Percentiles rank a stretch among this genome's conserved stretches.
Conservation (phyloP, 2,888 invertebrate species). For the Lycaena phlaeas region DNA sequence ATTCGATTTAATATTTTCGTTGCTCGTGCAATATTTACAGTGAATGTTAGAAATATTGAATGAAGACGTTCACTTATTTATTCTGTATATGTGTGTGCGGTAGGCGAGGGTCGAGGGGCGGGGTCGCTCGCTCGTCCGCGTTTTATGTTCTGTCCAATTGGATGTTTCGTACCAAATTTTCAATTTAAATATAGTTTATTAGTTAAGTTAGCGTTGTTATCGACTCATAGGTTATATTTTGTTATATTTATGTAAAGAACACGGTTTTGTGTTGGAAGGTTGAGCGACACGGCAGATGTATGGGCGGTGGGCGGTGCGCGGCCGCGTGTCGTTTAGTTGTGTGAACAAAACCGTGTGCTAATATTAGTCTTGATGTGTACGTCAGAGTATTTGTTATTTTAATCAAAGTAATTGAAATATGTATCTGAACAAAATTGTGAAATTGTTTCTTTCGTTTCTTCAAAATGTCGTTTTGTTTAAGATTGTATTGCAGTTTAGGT, state of each 20-base stretch:
- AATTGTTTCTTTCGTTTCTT: too few relatives aligned
- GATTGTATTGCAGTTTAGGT: too few relatives aligned
- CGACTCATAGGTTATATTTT: slow-evolving; percentile 21
- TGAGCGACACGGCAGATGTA: not conserved
- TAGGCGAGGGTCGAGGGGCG: too few relatives aligned
- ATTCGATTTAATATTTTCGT: not conserved
- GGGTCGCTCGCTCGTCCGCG: too few relatives aligned
- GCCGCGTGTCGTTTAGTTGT: not conserved
- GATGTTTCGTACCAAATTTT: slow-evolving; percentile 59
- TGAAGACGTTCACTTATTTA: too few relatives aligned
- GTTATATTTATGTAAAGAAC: slow-evolving; percentile 16
- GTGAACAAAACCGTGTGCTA: not conserved
- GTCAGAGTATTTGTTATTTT: not conserved
- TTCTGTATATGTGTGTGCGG: too few relatives aligned
- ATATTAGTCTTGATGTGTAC: not conserved
- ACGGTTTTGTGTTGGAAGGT: too few relatives aligned
- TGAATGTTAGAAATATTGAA: too few relatives aligned
- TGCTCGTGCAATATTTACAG: not conserved
- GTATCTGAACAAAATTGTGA: too few relatives aligned
- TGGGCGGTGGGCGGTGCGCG: not conserved
- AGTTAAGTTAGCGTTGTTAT: slow-evolving; percentile 21
- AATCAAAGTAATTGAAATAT: not conserved
- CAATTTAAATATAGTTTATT: slow-evolving; percentile 21
- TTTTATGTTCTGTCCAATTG: slow-evolving; percentile 40
- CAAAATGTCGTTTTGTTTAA: too few relatives aligned